A percentile compares a stretch with the other conserved stretches of the same genome.
Conservation (phyloP, 2,888 invertebrate species). For the Drosophila histrio region DNA sequence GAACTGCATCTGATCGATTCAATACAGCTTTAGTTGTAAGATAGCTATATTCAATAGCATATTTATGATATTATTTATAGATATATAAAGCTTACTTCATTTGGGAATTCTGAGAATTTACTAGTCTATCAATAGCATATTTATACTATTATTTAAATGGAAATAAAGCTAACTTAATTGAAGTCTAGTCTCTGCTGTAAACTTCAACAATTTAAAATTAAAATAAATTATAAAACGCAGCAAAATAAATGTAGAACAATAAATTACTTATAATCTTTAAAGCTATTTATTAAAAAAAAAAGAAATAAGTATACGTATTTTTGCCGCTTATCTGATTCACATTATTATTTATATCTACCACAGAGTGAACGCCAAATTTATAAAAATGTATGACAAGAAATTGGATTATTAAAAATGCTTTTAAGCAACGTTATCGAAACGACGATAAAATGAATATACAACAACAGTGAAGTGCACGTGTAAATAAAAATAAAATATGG, state of each 20-base stretch:
- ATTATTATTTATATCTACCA: constrained; percentile 3
- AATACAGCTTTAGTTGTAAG: no score
- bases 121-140: no score
- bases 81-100: no score
- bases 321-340: background rate
- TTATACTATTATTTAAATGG: no score
- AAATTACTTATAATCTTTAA: background rate
- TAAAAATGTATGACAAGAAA: constrained; percentile 31
- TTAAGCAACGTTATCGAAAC: constrained; percentile 53
- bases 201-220: background rate
- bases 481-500: constrained; percentile 39
- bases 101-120: no score
- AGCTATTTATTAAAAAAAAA: background rate
- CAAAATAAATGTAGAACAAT: background rate
- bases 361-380: background rate
- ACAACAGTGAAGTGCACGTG: constrained; percentile 30
- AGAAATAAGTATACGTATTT: constrained; percentile 1
- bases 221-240: background rate
- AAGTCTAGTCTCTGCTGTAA: no score
- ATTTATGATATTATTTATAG: no score
- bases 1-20: no score
- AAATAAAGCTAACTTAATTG: no score
- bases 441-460: constrained; percentile 46
- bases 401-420: constrained; percentile 56
- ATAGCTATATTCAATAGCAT: no score